phyloP scores from a whole-genome alignment of 2,113 vertebrate species.

The Pangasianodon gigas region DNA sequence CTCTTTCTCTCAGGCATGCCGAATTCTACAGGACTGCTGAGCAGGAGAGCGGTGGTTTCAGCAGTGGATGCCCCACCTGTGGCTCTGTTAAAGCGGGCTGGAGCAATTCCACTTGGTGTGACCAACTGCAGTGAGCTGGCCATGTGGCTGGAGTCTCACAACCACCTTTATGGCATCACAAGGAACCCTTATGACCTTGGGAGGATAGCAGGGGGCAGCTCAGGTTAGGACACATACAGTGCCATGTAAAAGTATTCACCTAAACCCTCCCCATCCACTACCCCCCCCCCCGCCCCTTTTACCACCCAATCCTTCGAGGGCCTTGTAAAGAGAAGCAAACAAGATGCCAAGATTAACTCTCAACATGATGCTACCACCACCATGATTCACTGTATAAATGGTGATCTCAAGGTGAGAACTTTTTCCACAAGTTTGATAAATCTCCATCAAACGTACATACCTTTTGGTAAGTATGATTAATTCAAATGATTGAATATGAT shows the following conservation, averaged over 20 bases:
- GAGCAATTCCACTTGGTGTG: slow-evolving; percentile 85
- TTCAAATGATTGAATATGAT: not conserved
- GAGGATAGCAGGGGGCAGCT: slow-evolving; percentile 85
- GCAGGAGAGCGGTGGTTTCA: slow-evolving; percentile 68
- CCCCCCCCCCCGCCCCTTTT: not conserved
- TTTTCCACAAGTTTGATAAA: not conserved
- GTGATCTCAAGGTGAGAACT: not conserved
- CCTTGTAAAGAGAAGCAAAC: not conserved
- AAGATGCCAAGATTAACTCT: not conserved
- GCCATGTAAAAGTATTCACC: not conserved
- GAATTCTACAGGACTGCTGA: slow-evolving; percentile 76
- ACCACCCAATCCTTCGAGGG: not conserved
- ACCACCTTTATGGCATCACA: slow-evolving; percentile 81
- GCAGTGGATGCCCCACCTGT: slow-evolving; percentile 75
- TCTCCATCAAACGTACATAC: not conserved
- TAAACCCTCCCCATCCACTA: not conserved
- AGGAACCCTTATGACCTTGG: slow-evolving; percentile 85
- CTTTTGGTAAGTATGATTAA: not conserved
- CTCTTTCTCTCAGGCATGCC: slow-evolving; percentile 78
- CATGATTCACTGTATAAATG: not conserved
- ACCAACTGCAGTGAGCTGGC: slow-evolving; percentile 90
- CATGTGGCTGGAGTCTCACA: slow-evolving; percentile 90
- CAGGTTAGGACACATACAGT: slow-evolving; percentile 70
- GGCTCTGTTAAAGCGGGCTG: slow-evolving; percentile 80
- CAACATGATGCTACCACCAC: not conserved